A percentile compares a stretch with the other conserved stretches of the same genome.
phyloP scores from a whole-genome alignment of 2,113 vertebrate genomes.

The Blennius ocellaris region DNA sequence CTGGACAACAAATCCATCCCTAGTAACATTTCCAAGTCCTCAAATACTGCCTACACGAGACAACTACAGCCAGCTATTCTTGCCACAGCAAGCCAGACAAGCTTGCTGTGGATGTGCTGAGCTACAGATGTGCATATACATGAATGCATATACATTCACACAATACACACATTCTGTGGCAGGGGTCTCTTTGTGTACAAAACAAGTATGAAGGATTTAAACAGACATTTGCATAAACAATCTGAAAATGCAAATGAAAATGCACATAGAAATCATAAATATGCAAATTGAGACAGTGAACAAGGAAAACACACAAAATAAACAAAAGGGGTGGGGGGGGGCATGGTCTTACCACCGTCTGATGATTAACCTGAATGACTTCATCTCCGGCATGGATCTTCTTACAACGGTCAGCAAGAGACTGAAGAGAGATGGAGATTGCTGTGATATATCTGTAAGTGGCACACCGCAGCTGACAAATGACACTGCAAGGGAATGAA shows the following conservation, averaged over 20 bases:
- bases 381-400: constrained; percentile 87
- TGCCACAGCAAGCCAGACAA: too few species aligned
- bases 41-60: constrained; percentile 22
- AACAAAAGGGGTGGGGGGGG: not conserved
- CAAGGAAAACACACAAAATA: not conserved
- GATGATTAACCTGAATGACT: constrained; percentile 87
- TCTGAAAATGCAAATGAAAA: constrained; percentile 6
- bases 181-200: not conserved
- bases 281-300: constrained; percentile 1
- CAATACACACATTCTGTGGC: not conserved
- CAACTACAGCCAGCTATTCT: constrained; percentile 14
- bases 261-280: not conserved
- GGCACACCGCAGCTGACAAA: not conserved
- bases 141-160: not conserved
- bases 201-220: constrained; percentile 19
- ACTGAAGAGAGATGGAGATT: constrained; percentile 66
- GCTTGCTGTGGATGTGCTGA: not conserved
- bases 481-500: not conserved
- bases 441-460: constrained; percentile 1
- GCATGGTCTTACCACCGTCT: constrained; percentile 80
- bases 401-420: constrained; percentile 85
- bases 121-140: not conserved
- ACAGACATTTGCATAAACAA: constrained; percentile 13
- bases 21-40: constrained; percentile 2
- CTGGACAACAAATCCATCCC: constrained; percentile 6